Percentiles rank a stretch among this genome's conserved stretches.
phyloP scores from a whole-genome alignment of 2,113 vertebrate genomes.

The Podarcis raffonei region DNA sequence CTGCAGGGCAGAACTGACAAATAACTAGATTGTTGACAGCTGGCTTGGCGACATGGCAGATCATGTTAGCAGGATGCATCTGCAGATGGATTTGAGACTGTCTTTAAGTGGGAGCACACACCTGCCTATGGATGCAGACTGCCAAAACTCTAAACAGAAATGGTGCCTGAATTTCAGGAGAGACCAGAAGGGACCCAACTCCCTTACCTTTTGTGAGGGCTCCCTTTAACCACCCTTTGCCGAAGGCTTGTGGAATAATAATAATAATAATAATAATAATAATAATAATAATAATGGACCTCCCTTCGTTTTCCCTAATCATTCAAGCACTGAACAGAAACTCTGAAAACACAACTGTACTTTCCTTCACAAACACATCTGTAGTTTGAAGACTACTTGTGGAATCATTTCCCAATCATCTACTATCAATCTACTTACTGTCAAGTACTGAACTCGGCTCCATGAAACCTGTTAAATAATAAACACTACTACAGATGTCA shows the following conservation, averaged over 20 bases:
- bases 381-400: neutral
- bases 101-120: neutral
- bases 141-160: neutral
- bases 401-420: neutral
- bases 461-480: neutral
- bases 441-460: neutral
- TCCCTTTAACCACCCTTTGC: neutral
- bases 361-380: neutral
- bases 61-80: fast-evolving
- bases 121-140: neutral
- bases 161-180: neutral
- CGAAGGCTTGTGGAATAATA: neutral
- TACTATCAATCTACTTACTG: neutral
- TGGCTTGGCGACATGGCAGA: neutral
- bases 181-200: neutral
- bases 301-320: neutral
- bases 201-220: neutral
- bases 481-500: neutral
- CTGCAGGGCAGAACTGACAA: neutral
- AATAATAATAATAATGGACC: too few species aligned
- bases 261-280: too few species aligned
- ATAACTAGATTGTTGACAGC: constrained; percentile 9
- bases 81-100: neutral
- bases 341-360: neutral
- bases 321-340: constrained; percentile 1